A percentile compares a stretch with the other conserved stretches of the same genome.
Conservation (phyloP, 2,888 invertebrate species). For the Merodon equestris region DNA sequence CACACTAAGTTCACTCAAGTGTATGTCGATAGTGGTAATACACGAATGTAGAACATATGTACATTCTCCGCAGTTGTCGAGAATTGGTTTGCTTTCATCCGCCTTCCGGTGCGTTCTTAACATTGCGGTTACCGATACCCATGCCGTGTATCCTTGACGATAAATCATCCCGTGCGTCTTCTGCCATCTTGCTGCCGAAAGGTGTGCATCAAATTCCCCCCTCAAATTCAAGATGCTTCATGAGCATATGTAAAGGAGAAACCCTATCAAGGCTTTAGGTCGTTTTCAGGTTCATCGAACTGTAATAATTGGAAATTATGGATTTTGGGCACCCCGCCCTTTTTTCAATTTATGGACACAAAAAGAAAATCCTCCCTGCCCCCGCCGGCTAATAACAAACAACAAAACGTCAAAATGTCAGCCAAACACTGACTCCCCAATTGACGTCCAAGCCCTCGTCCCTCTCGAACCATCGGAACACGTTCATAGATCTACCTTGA, state of each 20-base stretch:
- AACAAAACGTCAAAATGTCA: no score
- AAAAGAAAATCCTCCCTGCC: not conserved
- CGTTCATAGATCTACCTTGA: not conserved
- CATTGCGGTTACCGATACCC: constrained; percentile 36
- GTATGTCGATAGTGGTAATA: constrained; percentile 53
- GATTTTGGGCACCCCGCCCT: constrained; percentile 31
- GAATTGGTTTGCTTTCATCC: constrained; percentile 37
- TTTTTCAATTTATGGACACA: not conserved
- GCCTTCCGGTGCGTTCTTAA: no score
- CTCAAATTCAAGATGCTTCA: no score
- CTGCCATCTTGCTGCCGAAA: no score
- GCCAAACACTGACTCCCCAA: no score
- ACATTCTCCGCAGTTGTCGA: not conserved
- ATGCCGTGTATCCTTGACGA: constrained; percentile 41
- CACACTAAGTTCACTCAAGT: constrained; percentile 42
- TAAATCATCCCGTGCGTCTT: constrained; percentile 48
- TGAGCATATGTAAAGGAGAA: no score
- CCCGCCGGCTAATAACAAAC: not conserved
- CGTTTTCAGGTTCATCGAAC: constrained; percentile 73
- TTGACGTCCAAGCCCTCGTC: no score
- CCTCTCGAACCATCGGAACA: no score
- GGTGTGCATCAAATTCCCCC: no score
- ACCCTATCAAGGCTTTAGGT: not conserved
- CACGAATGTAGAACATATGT: constrained; percentile 42
- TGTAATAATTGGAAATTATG: constrained; percentile 72